Conservation (phyloP, 2,113 vertebrate species). For the Anser brachyrhynchus region DNA sequence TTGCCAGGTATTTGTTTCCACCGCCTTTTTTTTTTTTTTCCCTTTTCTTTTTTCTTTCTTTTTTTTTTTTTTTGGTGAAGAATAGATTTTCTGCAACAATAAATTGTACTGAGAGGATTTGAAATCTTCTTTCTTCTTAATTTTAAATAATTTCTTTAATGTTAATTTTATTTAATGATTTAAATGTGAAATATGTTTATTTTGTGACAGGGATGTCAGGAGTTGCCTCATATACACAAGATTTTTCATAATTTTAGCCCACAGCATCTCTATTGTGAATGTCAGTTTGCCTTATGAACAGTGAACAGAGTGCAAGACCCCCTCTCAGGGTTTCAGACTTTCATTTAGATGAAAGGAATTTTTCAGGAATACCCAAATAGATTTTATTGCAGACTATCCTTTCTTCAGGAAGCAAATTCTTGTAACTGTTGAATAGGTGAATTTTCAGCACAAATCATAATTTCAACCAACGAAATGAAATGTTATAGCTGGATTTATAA, state of each 20-base stretch:
- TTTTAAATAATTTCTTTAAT: not conserved
- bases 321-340: not conserved
- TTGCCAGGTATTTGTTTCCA: not conserved
- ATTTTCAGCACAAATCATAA: not conserved
- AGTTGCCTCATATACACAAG: not conserved
- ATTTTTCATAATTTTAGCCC: not conserved
- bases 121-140: not conserved
- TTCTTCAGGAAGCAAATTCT: not conserved
- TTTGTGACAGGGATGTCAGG: not conserved
- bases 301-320: not conserved
- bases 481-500: not conserved
- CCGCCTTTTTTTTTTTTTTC: not conserved
- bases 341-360: not conserved
- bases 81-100: not conserved
- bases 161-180: not conserved
- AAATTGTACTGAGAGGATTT: not conserved
- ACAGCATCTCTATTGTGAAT: not conserved
- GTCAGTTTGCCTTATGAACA: not conserved
- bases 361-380: not conserved
- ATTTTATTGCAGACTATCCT: not conserved
- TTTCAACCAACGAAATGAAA: not conserved
- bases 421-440: not conserved
- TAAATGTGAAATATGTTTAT: not conserved
- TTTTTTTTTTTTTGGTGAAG: not conserved
- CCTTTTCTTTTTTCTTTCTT: not conserved